phyloP scores from a whole-genome alignment of 2,113 vertebrate genomes.

The Emydocephalus ijimae region DNA sequence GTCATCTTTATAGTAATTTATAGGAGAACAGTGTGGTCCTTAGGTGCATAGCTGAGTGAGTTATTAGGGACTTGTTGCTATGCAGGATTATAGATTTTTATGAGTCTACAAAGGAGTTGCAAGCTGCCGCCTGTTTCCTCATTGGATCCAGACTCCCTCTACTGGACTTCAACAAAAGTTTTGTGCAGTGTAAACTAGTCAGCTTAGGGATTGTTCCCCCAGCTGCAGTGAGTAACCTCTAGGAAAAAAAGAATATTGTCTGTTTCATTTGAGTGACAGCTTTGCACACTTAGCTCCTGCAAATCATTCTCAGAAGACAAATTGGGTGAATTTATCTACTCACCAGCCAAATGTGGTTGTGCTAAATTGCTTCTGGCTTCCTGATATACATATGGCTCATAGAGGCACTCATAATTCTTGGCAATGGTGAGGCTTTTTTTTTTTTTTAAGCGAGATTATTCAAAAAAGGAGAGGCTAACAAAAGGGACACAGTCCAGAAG shows the following conservation, averaged over 20 bases:
- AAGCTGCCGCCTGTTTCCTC: not conserved
- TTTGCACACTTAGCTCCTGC: not conserved
- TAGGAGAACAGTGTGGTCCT: not conserved
- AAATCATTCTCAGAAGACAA: not conserved
- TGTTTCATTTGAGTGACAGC: not conserved
- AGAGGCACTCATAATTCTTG: not conserved
- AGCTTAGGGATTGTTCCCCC: not conserved
- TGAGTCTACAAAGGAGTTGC: not conserved
- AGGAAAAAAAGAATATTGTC: not conserved
- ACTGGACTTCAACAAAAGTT: not conserved
- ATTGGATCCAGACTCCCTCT: conserved; percentile 23
- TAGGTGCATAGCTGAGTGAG: not conserved
- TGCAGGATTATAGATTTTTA: not conserved
- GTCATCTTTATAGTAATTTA: not conserved
- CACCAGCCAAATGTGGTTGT: not conserved
- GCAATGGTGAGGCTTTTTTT: too few species aligned
- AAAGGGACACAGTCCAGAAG: not conserved
- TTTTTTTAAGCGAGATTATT: not conserved
- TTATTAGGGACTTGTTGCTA: not conserved
- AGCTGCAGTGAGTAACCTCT: not conserved
- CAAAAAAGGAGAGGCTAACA: not conserved
- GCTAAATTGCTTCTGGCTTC: not conserved
- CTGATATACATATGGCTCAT: not conserved
- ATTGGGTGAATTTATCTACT: not conserved
- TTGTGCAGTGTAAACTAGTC: not conserved